A percentile compares a stretch with the other conserved stretches of the same genome.
phyloP scores from a whole-genome alignment of 23 tunicate genomes.

The Oikopleura dioica region DNA sequence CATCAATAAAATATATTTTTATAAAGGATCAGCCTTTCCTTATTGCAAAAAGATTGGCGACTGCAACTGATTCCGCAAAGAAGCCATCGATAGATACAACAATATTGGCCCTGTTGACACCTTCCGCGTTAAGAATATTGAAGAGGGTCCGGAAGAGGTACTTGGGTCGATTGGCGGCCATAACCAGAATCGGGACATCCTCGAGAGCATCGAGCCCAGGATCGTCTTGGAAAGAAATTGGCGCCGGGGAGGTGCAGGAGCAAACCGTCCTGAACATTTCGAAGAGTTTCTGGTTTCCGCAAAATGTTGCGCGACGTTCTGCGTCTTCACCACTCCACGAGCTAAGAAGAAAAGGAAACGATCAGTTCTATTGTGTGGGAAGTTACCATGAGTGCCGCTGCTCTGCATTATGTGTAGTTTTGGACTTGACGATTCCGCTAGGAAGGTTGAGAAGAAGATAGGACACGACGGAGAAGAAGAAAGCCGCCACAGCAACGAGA shows the following conservation, averaged over 20 bases:
- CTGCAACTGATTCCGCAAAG: constrained; percentile 33
- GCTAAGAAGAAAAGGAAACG: not conserved
- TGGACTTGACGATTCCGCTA: not conserved
- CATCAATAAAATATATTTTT: too few relatives aligned
- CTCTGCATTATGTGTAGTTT: not conserved
- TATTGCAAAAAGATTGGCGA: constrained; percentile 32
- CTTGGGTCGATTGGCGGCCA: not conserved
- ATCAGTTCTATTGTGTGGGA: not conserved
- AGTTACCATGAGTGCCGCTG: not conserved
- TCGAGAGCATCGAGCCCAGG: not conserved
- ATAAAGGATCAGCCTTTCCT: too few relatives aligned
- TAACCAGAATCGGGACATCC: not conserved
- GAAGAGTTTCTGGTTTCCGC: not conserved
- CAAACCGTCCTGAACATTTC: not conserved
- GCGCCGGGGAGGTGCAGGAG: not conserved
- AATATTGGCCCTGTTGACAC: constrained; percentile 32
- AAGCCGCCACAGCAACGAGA: not conserved
- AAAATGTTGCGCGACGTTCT: not conserved
- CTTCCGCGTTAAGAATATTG: constrained; percentile 16
- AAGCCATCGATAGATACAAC: constrained; percentile 60
- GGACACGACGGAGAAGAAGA: not conserved
- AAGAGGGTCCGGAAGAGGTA: not conserved
- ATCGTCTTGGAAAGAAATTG: not conserved
- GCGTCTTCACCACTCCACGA: not conserved
- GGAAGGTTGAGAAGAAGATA: not conserved